phyloP scores from a whole-genome alignment of 1,140 invertebrate genomes.

The Pseudachorutes palmiensis region DNA sequence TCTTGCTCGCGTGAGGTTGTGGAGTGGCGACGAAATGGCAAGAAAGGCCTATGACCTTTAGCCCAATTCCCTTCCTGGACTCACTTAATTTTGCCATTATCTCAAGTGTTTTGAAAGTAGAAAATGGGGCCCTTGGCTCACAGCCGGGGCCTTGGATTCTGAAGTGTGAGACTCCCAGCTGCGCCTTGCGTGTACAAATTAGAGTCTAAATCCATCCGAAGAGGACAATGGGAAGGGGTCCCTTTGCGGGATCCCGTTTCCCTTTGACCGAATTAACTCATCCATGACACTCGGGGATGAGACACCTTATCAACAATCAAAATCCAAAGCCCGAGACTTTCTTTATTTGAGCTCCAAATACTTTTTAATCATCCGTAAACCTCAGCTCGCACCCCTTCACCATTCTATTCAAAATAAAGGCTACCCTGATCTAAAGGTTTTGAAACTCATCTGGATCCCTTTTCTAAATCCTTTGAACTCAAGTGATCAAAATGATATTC shows the following conservation, averaged over 20 bases:
- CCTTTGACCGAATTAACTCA: slow-evolving; percentile 12
- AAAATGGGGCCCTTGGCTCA: background rate
- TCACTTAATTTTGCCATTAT: background rate
- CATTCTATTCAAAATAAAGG: background rate
- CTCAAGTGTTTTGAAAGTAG: background rate
- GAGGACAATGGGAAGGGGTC: background rate
- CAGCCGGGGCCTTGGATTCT: too few relatives aligned
- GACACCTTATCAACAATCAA: slow-evolving; percentile 6
- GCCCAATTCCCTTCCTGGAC: too few relatives aligned
- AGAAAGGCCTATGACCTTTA: too few relatives aligned
- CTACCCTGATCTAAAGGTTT: background rate
- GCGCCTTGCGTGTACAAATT: background rate
- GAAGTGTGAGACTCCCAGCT: background rate
- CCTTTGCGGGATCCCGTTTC: background rate
- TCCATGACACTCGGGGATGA: slow-evolving; percentile 5
- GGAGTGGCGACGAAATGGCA: too few relatives aligned
- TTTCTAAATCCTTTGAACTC: too few relatives aligned
- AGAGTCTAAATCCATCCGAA: background rate
- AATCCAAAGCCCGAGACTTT: background rate
- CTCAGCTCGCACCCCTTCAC: background rate
- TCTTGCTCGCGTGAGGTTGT: too few relatives aligned
- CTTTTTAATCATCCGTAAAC: slow-evolving; percentile 1
- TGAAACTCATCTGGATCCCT: background rate
- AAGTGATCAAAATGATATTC: background rate
- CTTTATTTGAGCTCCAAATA: background rate